phyloP scores from a whole-genome alignment of 1,140 invertebrate genomes.

The Panulirus ornatus region DNA sequence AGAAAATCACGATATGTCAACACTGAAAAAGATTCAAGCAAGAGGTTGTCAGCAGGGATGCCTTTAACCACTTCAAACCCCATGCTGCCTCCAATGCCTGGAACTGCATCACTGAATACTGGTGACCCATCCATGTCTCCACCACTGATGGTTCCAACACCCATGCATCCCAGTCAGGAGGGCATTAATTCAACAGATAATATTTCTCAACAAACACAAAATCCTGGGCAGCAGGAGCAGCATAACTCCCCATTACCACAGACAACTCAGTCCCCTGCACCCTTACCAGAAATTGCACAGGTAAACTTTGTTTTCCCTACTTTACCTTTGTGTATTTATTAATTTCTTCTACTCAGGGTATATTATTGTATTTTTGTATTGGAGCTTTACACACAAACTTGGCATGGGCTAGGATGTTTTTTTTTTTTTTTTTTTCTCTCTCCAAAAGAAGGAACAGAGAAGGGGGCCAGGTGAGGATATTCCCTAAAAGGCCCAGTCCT shows the following conservation, averaged over 20 bases:
- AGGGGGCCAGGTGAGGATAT: too few relatives aligned
- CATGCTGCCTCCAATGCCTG: constrained; percentile 36
- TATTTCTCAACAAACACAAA: neutral
- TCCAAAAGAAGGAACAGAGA: too few relatives aligned
- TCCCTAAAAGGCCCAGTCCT: too few relatives aligned
- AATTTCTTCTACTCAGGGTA: too few relatives aligned
- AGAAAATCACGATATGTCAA: constrained; percentile 57
- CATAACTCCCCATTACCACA: neutral
- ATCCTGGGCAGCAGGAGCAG: constrained; percentile 4
- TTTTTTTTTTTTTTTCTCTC: too few relatives aligned
- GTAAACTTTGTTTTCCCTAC: too few relatives aligned
- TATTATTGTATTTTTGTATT: too few relatives aligned
- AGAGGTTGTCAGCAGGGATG: neutral
- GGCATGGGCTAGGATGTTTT: too few relatives aligned
- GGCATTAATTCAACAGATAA: neutral
- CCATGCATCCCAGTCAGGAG: constrained; percentile 23
- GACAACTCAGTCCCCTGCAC: neutral
- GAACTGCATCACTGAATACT: neutral
- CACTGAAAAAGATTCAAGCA: constrained; percentile 16
- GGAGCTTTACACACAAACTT: too few relatives aligned
- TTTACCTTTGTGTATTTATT: too few relatives aligned
- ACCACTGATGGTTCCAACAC: constrained; percentile 17
- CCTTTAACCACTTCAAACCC: neutral
- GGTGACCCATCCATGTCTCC: constrained; percentile 6
- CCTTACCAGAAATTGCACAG: constrained; percentile 8